A percentile compares a stretch with the other conserved stretches of the same genome.
phyloP scores from a whole-genome alignment of 1,140 invertebrate genomes.

The Drosophila pseudoananassae region DNA sequence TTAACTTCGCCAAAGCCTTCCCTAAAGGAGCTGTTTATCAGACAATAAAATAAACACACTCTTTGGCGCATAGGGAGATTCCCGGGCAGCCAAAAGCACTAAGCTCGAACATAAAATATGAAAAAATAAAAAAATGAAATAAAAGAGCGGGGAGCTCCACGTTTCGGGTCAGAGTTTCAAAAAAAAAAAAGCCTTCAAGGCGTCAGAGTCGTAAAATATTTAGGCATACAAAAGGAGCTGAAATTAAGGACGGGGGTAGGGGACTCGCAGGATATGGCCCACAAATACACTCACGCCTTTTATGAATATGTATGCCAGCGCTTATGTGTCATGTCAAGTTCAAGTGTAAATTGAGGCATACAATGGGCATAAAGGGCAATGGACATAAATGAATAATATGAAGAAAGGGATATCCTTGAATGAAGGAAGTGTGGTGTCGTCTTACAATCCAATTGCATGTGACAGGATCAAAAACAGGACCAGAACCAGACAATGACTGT shows the following conservation, averaged over 20 bases:
- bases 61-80: conserved; percentile 35
- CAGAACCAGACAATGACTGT: conserved; percentile 60
- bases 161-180: conserved; percentile 27
- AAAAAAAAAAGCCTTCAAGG: conserved; percentile 49
- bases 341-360: conserved; percentile 69
- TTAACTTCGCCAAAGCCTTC: not conserved
- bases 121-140: conserved; percentile 47
- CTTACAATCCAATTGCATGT: conserved; percentile 67
- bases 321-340: conserved; percentile 48
- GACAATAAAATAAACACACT: conserved; percentile 81
- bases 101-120: conserved; percentile 66
- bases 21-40: conserved; percentile 73
- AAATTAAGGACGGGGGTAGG: conserved; percentile 54
- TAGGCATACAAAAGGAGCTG: conserved; percentile 66
- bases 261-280: conserved; percentile 40
- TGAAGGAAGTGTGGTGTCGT: conserved; percentile 66
- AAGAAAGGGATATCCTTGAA: conserved; percentile 45
- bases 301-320: conserved; percentile 22
- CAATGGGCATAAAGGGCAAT: conserved; percentile 58
- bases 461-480: conserved; percentile 47
- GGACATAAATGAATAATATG: conserved; percentile 54
- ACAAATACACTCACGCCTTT: conserved; percentile 4
- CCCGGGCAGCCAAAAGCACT: conserved; percentile 9
- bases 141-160: conserved; percentile 34
- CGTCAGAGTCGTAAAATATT: conserved; percentile 76